Conservation (phyloP, 2,888 invertebrate genomes). For the Pterostichus madidus region DNA sequence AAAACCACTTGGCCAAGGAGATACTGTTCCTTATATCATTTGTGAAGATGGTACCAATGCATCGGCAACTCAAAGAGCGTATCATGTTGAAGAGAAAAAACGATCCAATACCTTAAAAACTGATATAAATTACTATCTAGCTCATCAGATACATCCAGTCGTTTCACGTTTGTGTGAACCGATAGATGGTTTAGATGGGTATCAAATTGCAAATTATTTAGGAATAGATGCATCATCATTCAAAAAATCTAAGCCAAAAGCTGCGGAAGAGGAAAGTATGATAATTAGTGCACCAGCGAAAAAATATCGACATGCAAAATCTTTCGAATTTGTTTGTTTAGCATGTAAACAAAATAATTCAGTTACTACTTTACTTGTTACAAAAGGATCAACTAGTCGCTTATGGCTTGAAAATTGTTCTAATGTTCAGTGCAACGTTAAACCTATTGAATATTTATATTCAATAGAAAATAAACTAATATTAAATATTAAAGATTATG, state of each 20-base stretch:
- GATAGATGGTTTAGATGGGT: constrained; percentile 95
- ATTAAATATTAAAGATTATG: constrained; percentile 83
- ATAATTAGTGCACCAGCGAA: constrained; percentile 70
- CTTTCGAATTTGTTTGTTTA: constrained; percentile 77
- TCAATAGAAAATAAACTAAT: constrained; percentile 87
- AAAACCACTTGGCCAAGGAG: constrained; percentile 93
- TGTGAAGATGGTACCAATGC: constrained; percentile 92
- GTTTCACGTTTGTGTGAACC: constrained; percentile 96
- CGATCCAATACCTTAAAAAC: constrained; percentile 83
- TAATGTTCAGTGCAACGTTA: constrained; percentile 84
- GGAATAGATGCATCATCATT: constrained; percentile 83
- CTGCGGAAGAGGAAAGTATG: constrained; percentile 74
- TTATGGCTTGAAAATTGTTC: constrained; percentile 84
- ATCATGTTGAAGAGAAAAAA: constrained; percentile 94
- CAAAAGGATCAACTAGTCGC: constrained; percentile 74
- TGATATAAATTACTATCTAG: constrained; percentile 94
- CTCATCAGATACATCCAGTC: constrained; percentile 97
- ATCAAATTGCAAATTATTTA: constrained; percentile 92
- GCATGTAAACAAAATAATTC: constrained; percentile 78
- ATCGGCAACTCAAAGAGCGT: constrained; percentile 91
- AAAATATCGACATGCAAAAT: constrained; percentile 72
- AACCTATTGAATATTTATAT: constrained; percentile 84
- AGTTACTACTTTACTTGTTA: constrained; percentile 69
- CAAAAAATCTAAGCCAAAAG: constrained; percentile 76
- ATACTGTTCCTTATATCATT: constrained; percentile 96